Base-by-base conservation (phyloP, 2,797 vertebrate genomes). In the Ceryle rudis region DNA sequence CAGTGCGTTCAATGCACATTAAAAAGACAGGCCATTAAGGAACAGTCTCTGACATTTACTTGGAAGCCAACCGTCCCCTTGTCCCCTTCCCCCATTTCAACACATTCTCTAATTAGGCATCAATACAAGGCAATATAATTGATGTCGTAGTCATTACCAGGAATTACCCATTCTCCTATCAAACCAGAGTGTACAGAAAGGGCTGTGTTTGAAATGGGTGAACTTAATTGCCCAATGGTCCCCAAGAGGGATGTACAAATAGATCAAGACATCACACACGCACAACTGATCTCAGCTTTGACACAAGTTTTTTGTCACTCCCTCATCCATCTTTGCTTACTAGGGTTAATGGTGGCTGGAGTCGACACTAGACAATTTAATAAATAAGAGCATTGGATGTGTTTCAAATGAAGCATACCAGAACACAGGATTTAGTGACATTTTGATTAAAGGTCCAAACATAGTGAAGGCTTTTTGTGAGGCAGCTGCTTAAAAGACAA, bases 81-180 rank as follows among this genome's bases (percentile, higher is more conserved):
- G 82, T 90, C 57, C 85, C 95, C 88, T 89, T 96, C 86, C 95
- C 93, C 94, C 94, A 67, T 93, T 97, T 93, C 98, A 97, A 97
- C 97, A 97, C 89, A 33, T 95, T 94, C 77, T 71, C 97, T 97
- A 97, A 98, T 98, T 98, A 98, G 98, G 96, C 97, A 97, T 94
- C 97, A 96, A 97, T 97, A 97, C 93, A 97, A 97, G 89, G 87
- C 94, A 97, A 93, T 95, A 95, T 96, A 98, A 98, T 97, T 97
- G 97, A 97, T 98, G 98, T 97, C 97, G 92, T 51, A 97, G 97
- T 97, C 98, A 97, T 98, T 98, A 98, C 90, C 95, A 97, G 94
- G 96, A 98, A 97, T 98, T 97, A 97, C 89, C 94, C 97, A 92
- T 95, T 97, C 97, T 97, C 96, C 96, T 97, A 97, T 97, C 95